Conservation (phyloP, 2,888 invertebrate genomes). For the Oxycera nigricornis region DNA sequence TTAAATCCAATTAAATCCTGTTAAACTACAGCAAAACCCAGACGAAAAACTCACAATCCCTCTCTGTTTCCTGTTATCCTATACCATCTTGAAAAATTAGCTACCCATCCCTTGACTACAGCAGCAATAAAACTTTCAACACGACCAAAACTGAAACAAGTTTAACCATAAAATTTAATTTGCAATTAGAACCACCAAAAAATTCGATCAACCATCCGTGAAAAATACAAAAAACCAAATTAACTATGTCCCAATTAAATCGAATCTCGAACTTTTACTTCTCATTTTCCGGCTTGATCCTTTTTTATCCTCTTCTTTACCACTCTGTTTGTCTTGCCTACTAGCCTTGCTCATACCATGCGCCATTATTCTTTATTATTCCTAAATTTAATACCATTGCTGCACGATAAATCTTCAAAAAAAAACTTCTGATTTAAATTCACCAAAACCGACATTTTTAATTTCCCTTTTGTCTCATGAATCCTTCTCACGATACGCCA, state of each 20-base stretch:
- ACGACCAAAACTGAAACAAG: not conserved
- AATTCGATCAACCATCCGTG: not conserved
- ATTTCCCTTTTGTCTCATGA: conserved; percentile 22
- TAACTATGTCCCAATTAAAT: conserved; percentile 28
- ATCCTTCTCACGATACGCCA: not conserved
- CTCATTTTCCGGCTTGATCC: not conserved
- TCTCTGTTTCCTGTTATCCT: no score
- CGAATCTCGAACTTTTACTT: not conserved
- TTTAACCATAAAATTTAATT: conserved; percentile 21
- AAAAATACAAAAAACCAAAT: conserved; percentile 3
- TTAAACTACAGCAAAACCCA: no score
- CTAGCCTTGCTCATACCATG: not conserved
- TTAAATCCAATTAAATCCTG: no score
- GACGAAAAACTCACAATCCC: no score
- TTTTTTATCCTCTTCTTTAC: not conserved
- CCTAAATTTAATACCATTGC: conserved; percentile 30
- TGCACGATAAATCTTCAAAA: conserved; percentile 20
- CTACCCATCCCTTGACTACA: no score
- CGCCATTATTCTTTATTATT: conserved; percentile 27
- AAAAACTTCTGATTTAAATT: conserved; percentile 35
- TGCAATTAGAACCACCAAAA: conserved; percentile 13
- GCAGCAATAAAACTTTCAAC: no score
- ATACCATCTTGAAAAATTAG: no score
- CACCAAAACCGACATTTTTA: conserved; percentile 27
- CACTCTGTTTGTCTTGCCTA: not conserved